Percentiles rank a stretch among this genome's conserved stretches.
Evolutionary conservation across 2,797 vertebrate species (phyloP).

Genomic region (Manis javanica): DNA sequence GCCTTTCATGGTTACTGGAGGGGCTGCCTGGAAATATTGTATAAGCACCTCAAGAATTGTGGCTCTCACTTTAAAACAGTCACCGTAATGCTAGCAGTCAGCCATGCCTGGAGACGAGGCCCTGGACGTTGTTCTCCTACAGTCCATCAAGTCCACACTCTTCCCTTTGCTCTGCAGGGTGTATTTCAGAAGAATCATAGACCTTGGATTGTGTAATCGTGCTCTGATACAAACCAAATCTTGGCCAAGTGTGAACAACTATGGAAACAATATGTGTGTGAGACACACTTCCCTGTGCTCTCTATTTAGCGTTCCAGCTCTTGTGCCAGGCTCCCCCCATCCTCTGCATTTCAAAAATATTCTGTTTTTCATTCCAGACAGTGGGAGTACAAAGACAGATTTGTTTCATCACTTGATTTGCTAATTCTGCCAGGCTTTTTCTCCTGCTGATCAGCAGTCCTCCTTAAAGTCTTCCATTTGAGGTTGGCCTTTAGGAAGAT

Average conservation of each 20-base stretch:
- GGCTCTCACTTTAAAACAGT: not conserved
- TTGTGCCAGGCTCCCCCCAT: not conserved
- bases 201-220: not conserved
- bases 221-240: not conserved
- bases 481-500: slow-evolving; percentile 58
- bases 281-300: not conserved
- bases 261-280: not conserved
- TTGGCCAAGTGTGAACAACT: not conserved
- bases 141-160: not conserved
- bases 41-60: not conserved
- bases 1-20: not conserved
- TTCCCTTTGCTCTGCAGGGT: not conserved
- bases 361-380: slow-evolving; percentile 68
- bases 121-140: not conserved
- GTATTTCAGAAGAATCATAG: not conserved
- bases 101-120: not conserved
- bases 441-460: not conserved
- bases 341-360: slow-evolving; percentile 64
- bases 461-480: slow-evolving; percentile 8
- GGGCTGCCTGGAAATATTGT: rapidly evolving
- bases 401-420: slow-evolving; percentile 69
- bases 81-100: not conserved
- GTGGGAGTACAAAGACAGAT: slow-evolving; percentile 71
- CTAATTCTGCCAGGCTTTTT: slow-evolving; percentile 61
- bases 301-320: not conserved